Evolutionary conservation across 2,888 invertebrate genomes (phyloP).

Genomic region (Branchellion lobata): DNA sequence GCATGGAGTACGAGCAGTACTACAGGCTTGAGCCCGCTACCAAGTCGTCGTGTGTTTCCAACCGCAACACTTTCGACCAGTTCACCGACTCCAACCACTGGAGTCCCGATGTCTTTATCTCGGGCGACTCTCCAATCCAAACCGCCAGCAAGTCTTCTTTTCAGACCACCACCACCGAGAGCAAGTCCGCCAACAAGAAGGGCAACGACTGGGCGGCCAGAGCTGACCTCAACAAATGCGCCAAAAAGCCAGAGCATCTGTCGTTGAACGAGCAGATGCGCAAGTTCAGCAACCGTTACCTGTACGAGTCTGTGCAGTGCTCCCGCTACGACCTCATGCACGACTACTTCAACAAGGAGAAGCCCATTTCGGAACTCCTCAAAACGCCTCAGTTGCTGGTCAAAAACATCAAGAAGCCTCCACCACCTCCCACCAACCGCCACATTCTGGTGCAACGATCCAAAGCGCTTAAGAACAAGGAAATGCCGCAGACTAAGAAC

Average conservation of each 20-base stretch:
- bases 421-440: background rate
- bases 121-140: background rate
- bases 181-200: background rate
- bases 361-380: background rate
- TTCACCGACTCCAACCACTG: background rate
- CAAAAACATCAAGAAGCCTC: background rate
- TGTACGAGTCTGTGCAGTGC: slow-evolving; percentile 25
- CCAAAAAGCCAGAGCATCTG: background rate
- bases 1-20: background rate
- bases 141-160: background rate
- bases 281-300: slow-evolving; percentile 34
- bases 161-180: background rate
- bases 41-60: background rate
- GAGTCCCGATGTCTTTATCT: background rate
- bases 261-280: background rate
- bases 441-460: background rate
- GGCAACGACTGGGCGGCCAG: background rate
- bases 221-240: background rate
- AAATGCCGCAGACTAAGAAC: background rate
- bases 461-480: background rate
- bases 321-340: slow-evolving; percentile 26
- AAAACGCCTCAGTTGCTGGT: slow-evolving; percentile 20
- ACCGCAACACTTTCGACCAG: background rate
- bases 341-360: slow-evolving; percentile 24
- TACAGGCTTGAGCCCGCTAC: background rate